Evolutionary conservation across 2,113 vertebrate genomes (phyloP), one percentile per base, ranked within the genome.

Genomic region (Meles meles): DNA sequence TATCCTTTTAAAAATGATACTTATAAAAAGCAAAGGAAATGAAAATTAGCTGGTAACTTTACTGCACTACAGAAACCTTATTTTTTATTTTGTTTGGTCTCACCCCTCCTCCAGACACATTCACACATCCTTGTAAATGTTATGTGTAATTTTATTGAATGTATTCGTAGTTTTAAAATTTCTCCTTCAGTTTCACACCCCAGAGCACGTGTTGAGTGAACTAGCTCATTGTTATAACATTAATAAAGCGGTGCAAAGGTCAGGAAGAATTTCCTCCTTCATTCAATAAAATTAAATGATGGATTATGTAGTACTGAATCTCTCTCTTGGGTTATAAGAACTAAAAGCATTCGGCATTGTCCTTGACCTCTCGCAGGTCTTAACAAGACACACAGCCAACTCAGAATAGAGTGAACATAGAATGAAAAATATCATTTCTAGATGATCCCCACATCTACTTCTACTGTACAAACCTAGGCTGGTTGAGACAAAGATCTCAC

Each of bases 51-150:
- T 23, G 44, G 34, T 42, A 85, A 82, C 61, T 84, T 88, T 85
- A 91, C 10, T 47, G n/a, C 5, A 52, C 42, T 90, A 49, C 63
- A 94, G 71, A 25, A 84, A 88, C 25, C 9, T 14, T 12, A 81
- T 77, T 82, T 91, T 87, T 57, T 69, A 71, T 91, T 52, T 88
- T 77, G 15, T 97, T 85, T 96, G 80, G 72, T 29, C 65, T 86
- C 29, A 1, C 1, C 12, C 18, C 18, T 80, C 25, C 7, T 49
- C 31, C 0, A 5, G n/a, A 83, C 0, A 44, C 13, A 44, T 20
- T 31, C 12, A n/a, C 57, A 34, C 12, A 67, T 71, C 23, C 57
- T 18, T 96, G 21, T 63, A 37, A 89, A 2, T 20, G 69, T 37
- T 20, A 63, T 37, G 21, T 39, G 27, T 52, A 74, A 65, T 63